phyloP scores from a whole-genome alignment of 2,888 invertebrate species.

The Pseudoips prasinana region DNA sequence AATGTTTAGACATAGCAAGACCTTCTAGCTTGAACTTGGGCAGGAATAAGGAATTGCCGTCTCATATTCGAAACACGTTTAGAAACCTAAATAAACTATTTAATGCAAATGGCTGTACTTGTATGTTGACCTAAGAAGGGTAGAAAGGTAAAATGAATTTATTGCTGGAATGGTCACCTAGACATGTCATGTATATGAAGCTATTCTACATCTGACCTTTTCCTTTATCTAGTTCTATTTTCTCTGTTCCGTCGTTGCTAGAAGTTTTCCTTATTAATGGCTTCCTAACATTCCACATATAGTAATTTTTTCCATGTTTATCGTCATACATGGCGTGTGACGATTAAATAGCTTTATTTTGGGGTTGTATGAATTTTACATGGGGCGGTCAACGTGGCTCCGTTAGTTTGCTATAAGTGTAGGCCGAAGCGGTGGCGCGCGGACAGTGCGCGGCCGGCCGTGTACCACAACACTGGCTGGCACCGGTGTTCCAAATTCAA shows the following conservation, averaged over 20 bases:
- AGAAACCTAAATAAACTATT: no score
- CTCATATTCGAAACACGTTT: no score
- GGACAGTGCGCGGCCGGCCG: constrained; percentile 76
- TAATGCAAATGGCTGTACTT: no score
- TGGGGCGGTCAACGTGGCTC: constrained; percentile 59
- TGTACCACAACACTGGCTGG: constrained; percentile 69
- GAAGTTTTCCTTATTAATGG: constrained; percentile 28
- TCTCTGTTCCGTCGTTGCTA: constrained; percentile 12
- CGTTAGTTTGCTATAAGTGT: constrained; percentile 68
- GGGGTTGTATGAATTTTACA: constrained; percentile 67
- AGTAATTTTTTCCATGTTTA: constrained; percentile 40
- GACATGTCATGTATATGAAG: constrained; percentile 16
- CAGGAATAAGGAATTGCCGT: no score
- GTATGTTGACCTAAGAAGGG: no score
- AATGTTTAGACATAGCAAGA: no score
- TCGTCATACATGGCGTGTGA: constrained; percentile 53
- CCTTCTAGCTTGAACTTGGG: no score
- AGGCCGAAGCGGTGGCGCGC: constrained; percentile 51
- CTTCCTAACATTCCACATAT: constrained; percentile 28
- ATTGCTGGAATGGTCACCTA: constrained; percentile 28
- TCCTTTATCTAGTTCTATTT: constrained; percentile 24
- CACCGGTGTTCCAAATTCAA: constrained; percentile 51
- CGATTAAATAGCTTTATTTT: constrained; percentile 44
- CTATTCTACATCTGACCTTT: constrained; percentile 43
- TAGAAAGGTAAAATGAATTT: no score